A percentile compares a stretch with the other conserved stretches of the same genome.
These are phyloP conservation scores for Drosophila lowei DNA, from an alignment of 1,140 invertebrate species.

Conservation along the genomic window DNA sequence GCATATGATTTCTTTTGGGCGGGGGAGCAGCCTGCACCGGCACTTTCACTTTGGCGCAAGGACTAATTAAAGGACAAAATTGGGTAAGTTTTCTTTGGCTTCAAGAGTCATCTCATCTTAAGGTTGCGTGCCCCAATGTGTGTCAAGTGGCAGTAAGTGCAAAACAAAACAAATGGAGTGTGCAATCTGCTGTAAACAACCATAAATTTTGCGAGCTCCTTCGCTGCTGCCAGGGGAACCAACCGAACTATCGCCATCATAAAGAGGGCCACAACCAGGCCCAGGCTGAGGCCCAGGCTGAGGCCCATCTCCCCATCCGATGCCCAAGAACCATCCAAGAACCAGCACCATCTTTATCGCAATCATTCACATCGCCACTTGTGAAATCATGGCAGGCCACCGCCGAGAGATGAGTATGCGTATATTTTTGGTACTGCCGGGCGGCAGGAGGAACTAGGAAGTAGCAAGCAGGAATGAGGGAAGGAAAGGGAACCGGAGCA, in stretches of 20 bases:
- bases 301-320: constrained; percentile 1
- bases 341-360: constrained; percentile 61
- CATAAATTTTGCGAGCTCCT: constrained; percentile 66
- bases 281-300: background rate
- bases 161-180: constrained; percentile 81
- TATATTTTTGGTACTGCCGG: constrained; percentile 32
- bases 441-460: constrained; percentile 13
- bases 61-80: constrained; percentile 49
- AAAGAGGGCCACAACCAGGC: constrained; percentile 38
- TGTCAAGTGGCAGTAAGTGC: constrained; percentile 74
- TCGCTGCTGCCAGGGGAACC: constrained; percentile 22
- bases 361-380: constrained; percentile 78
- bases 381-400: constrained; percentile 54
- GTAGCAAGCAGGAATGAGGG: constrained; percentile 18
- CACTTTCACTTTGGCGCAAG: constrained; percentile 52
- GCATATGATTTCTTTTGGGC: constrained; percentile 64
- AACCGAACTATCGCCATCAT: constrained; percentile 63
- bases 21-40: constrained; percentile 3
- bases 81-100: constrained; percentile 34
- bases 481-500: constrained; percentile 69
- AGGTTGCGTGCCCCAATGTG: constrained; percentile 49
- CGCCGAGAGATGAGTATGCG: constrained; percentile 9
- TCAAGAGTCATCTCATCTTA: constrained; percentile 40
- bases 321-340: constrained; percentile 16
- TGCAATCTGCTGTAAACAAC: constrained; percentile 80